Conservation (phyloP, 2,797 vertebrate species). For the Anisognathus igniventris region DNA sequence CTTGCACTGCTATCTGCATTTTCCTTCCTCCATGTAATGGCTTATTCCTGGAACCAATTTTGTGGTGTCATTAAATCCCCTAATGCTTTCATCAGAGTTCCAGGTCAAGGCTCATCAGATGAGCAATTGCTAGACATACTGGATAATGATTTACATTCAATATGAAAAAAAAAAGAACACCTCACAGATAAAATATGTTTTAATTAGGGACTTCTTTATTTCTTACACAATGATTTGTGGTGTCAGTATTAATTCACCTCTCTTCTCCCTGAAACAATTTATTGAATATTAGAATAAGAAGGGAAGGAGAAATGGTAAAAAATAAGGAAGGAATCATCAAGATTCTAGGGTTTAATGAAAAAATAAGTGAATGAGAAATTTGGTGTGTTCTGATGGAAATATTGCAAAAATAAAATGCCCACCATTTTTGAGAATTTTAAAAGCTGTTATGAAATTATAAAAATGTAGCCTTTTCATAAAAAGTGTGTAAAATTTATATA, state of each 20-base stretch:
- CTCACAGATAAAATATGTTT: not conserved
- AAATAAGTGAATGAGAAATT: not conserved
- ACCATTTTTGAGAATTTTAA: not conserved
- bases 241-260: not conserved
- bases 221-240: not conserved
- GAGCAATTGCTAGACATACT: not conserved
- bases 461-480: not conserved
- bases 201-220: not conserved
- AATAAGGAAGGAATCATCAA: not conserved
- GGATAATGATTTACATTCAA: not conserved
- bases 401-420: not conserved
- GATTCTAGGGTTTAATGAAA: not conserved
- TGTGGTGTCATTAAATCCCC: constrained; percentile 6
- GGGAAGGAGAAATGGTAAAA: not conserved
- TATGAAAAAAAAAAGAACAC: not conserved
- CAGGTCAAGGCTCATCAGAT: not conserved
- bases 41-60: constrained; percentile 5
- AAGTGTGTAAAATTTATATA: not conserved
- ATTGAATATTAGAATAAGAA: not conserved
- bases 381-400: not conserved
- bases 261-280: not conserved
- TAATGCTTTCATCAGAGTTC: not conserved
- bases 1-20: not conserved
- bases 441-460: not conserved
- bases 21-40: not conserved